Conservation (phyloP, 2,113 vertebrate genomes). For the Mormoops blainvillei region DNA sequence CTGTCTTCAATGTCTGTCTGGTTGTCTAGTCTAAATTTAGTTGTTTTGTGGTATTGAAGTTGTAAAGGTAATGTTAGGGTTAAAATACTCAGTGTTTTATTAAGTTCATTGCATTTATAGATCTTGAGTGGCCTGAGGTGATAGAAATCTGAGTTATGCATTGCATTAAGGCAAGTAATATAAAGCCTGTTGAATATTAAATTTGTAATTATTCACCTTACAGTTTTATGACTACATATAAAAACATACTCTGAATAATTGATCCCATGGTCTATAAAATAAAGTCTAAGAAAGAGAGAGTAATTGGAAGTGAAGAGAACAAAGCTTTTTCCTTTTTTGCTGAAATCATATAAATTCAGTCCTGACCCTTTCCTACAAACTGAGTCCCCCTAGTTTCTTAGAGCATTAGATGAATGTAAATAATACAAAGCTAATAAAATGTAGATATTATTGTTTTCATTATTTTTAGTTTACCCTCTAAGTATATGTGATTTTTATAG, state of each 20-base stretch:
- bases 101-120: conserved; percentile 53
- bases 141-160: conserved; percentile 57
- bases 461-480: neutral
- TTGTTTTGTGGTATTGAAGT: neutral
- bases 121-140: conserved; percentile 41
- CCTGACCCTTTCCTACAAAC: neutral
- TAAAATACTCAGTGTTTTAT: conserved; percentile 38
- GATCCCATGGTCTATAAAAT: conserved; percentile 53
- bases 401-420: neutral
- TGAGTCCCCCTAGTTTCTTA: neutral
- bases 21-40: conserved; percentile 10
- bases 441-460: neutral
- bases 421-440: neutral
- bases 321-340: neutral
- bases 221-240: conserved; percentile 65
- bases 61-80: neutral
- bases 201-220: conserved; percentile 71
- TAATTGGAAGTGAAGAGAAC: conserved; percentile 38
- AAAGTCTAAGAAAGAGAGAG: conserved; percentile 9
- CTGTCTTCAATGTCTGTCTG: neutral
- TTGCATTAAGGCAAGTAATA: conserved; percentile 64
- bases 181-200: conserved; percentile 76
- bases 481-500: neutral
- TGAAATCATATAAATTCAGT: neutral
- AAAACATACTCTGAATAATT: conserved; percentile 70